Base-by-base conservation (phyloP, 2,113 vertebrate genomes). In the Rhynchomys soricoides region DNA sequence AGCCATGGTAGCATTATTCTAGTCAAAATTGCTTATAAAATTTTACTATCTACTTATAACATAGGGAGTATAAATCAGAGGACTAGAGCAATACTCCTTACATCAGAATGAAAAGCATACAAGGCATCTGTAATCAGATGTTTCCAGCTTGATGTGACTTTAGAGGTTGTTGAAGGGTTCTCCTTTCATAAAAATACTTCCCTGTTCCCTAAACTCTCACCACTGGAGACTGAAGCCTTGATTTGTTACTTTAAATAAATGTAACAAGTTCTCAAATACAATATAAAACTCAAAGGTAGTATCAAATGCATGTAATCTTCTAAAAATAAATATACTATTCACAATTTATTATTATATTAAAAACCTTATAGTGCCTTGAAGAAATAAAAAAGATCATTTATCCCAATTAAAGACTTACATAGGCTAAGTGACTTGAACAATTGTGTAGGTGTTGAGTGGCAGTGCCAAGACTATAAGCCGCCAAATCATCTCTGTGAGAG, bases 201-300 rank as follows among this genome's bases (percentile, higher is more conserved):
- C 16, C 22, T 43, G 62, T 45, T 40, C 57, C 31, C 15, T 22
- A 31, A 62, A n/a, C 12, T 83, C 3, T 3, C 62, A 70, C 48
- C 4, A 79, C 55, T 83, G 90, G 16, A 92, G 52, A 95, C 74
- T 68, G 45, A 83, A 79, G 93, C 1, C 29, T 91, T 93, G 40
- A 86, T 74, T 95, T 88, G 89, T 12, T 93, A 24, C 83, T 83
- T 73, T 66, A 95, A 62, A n/a, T 52, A 95, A 91, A 64, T n/a
- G 57, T 7, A 92, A 93, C 64, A 70, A 50, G 22, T 21, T 7
- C 1, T 31, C 12, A 90, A 52, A 87, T 15, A 79, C 52, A 91
- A 81, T 7, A 12, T 89, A 90, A 5, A 24, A 19, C 85, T 90
- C 22, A 62, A 83, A 62, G 57, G 57, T 19, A 6, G 77, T 70